phyloP scores from a whole-genome alignment of 2,797 vertebrate genomes.

The Sebastes matsubarae region DNA sequence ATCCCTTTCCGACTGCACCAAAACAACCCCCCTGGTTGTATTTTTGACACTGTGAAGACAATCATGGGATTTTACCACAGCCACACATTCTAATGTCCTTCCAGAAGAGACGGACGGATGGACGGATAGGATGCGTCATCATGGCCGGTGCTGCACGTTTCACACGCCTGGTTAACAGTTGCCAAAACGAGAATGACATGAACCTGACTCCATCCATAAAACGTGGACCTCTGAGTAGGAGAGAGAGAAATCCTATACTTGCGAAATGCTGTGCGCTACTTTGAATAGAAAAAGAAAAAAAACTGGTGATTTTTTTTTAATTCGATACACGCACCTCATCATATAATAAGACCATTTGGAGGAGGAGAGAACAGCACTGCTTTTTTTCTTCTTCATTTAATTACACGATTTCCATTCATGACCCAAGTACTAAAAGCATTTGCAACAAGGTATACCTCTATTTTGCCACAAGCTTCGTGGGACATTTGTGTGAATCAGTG shows the following conservation, averaged over 20 bases:
- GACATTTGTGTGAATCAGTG: slow-evolving; percentile 90
- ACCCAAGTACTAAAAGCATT: slow-evolving; percentile 91
- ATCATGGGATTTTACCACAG: slow-evolving; percentile 91
- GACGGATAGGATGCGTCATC: slow-evolving; percentile 39
- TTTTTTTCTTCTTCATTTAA: slow-evolving; percentile 70
- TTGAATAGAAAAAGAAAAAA: slow-evolving; percentile 68
- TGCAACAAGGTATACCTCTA: slow-evolving; percentile 99
- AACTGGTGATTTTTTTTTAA: slow-evolving; percentile 79
- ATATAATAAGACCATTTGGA: slow-evolving; percentile 71
- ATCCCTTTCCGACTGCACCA: slow-evolving; percentile 79
- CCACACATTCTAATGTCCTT: slow-evolving; percentile 48
- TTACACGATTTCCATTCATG: slow-evolving; percentile 85
- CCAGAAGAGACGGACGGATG: slow-evolving; percentile 72
- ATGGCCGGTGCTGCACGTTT: slow-evolving; percentile 82
- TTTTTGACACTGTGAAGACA: slow-evolving; percentile 99
- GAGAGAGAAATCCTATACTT: slow-evolving; percentile 77
- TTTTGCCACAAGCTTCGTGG: slow-evolving; percentile 94
- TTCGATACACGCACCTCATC: slow-evolving; percentile 31
- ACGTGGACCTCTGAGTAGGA: slow-evolving; percentile 70
- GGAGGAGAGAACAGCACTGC: slow-evolving; percentile 78
- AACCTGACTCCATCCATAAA: slow-evolving; percentile 69
- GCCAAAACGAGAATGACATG: slow-evolving; percentile 81
- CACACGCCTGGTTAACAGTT: slow-evolving; percentile 84
- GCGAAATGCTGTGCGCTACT: slow-evolving; percentile 80
- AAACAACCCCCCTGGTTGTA: slow-evolving; percentile 86